Base-by-base conservation (phyloP, 2,797 vertebrate species). In the Apogon talboti region DNA sequence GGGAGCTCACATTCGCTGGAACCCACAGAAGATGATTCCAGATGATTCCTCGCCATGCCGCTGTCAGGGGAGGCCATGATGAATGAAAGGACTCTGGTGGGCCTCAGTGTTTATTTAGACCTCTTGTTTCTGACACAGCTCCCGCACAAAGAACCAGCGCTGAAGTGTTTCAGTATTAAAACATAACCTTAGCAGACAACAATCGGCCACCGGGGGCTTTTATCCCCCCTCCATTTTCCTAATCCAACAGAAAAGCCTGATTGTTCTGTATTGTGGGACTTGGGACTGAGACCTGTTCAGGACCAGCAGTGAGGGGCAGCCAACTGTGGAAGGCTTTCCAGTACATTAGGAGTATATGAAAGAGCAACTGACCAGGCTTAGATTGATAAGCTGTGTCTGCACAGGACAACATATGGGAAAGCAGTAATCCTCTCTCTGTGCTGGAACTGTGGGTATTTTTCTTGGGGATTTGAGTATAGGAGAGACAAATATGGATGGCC, bases 291-390 rank as follows among this genome's bases (percentile, higher is more conserved):
- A 83, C 71, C 77, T 92, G 88, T 93, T 94, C 92, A 82, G 91
- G 92, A 94, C 90, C 84, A 70, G 81, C 91, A 91, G 87, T 75
- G 83, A 92, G 87, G 91, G 93, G 93, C 89, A 91, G 66, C 49
- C 65, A 87, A 89, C 83, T 84, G 93, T 91, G 93, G 92, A 95
- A 95, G 94, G 82, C 92, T 96, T 96, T 96, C 96, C 96, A 95
- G 94, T 95, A 95, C 95, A 96, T 97, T 96, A 95, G 93, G 87
- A 93, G 91, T 94, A 91, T 94, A 95, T 95, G 94, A 94, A 95
- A 94, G 92, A 91, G 83, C 86, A 74, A 84, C 82, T 91, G 94
- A 91, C 91, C 89, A 85, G 75, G 87, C 66, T 74, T 91, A 93
- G 90, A 91, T 93, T 94, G 91, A 92, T 92, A 88, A 83, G 85